Evolutionary conservation across 2,797 vertebrate species (phyloP).

Genomic region (Dromococcyx pavoninus): DNA sequence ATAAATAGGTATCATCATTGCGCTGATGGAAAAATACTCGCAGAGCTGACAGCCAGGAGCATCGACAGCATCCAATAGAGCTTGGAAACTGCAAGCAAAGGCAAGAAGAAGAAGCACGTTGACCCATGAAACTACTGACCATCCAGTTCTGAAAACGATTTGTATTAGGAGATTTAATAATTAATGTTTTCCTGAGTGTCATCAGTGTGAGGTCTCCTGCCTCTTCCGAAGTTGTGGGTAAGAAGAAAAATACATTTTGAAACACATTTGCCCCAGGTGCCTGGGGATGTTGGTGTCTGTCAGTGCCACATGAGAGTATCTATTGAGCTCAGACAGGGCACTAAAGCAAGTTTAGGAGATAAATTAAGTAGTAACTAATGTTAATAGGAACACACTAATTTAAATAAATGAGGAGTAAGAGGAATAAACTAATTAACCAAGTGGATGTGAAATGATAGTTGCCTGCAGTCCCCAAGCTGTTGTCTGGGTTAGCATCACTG

Average conservation of each 20-base stretch:
- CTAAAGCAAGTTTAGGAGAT: background rate
- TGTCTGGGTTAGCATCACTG: background rate
- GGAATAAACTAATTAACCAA: background rate
- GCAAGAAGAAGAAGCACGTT: background rate
- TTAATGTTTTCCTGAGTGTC: background rate
- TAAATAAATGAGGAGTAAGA: background rate
- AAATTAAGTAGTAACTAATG: background rate
- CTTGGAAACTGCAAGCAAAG: background rate
- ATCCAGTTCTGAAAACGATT: background rate
- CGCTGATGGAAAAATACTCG: slow-evolving; percentile 60
- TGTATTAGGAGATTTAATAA: background rate
- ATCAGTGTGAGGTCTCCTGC: background rate
- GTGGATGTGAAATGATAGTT: background rate
- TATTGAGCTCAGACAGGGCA: background rate
- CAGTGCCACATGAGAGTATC: background rate
- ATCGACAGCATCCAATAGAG: slow-evolving; percentile 17
- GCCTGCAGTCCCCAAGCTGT: background rate
- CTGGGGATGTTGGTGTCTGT: background rate
- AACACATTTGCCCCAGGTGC: background rate
- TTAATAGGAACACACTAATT: background rate
- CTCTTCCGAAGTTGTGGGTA: background rate
- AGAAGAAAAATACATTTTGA: background rate
- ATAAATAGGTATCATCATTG: slow-evolving; percentile 82
- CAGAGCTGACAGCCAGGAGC: slow-evolving; percentile 33
- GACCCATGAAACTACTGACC: background rate